Percentiles rank a stretch among this genome's conserved stretches.
These are phyloP conservation scores for Parnassius mnemosyne DNA, from an alignment of 2,888 invertebrate genomes.

Conservation along the genomic window DNA sequence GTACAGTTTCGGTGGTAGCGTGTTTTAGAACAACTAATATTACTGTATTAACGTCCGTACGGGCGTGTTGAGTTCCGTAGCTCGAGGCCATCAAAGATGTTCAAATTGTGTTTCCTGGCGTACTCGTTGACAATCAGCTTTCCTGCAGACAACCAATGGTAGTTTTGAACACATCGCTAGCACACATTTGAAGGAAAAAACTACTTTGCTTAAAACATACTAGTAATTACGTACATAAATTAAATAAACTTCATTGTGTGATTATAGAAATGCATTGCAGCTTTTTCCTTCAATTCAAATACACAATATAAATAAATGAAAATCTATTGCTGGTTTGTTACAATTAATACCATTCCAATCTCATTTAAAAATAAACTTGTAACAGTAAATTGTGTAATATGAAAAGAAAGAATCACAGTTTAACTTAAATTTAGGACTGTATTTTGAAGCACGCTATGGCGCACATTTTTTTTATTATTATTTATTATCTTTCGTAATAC, in stretches of 20 bases:
- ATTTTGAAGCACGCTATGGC: too few species aligned
- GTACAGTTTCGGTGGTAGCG: conserved; percentile 10
- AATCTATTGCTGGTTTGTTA: conserved; percentile 15
- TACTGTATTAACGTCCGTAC: conserved; percentile 88
- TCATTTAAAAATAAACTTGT: too few species aligned
- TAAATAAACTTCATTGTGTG: not conserved
- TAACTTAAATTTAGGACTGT: too few species aligned
- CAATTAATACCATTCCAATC: too few species aligned
- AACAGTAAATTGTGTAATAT: too few species aligned
- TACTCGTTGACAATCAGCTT: conserved; percentile 88
- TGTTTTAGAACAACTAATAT: conserved; percentile 68
- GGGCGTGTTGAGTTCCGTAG: conserved; percentile 88
- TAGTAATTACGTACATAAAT: not conserved
- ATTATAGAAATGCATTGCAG: not conserved
- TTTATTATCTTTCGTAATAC: too few species aligned
- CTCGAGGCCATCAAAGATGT: conserved; percentile 88
- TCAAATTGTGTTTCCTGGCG: conserved; percentile 86
- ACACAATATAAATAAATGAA: conserved; percentile 10
- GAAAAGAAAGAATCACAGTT: too few species aligned
- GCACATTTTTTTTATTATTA: too few species aligned
- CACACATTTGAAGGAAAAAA: conserved; percentile 32
- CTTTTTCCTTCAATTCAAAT: conserved; percentile 17
- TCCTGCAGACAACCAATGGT: conserved; percentile 74
- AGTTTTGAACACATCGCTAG: conserved; percentile 43
- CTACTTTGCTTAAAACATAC: conserved; percentile 11